Percentiles rank a stretch among this genome's conserved stretches.
Evolutionary conservation across 2,113 vertebrate species (phyloP).

Genomic region (Petaurus breviceps): DNA sequence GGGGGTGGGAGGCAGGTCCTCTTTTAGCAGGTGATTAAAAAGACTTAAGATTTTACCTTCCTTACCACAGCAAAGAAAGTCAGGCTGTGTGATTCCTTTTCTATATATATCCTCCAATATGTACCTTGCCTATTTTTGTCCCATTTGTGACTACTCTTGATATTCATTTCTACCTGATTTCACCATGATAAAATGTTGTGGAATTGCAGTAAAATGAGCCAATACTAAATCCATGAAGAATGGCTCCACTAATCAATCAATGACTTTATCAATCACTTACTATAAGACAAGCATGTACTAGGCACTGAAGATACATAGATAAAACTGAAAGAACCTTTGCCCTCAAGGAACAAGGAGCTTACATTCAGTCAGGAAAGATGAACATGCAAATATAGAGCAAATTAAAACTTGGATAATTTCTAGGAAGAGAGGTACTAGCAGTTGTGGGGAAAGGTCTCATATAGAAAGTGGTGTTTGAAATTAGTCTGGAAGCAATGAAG

Average conservation of each 20-base stretch:
- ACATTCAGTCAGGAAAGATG: neutral
- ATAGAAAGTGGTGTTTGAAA: neutral
- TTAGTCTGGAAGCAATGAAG: neutral
- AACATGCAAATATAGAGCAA: neutral
- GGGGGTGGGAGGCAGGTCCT: neutral
- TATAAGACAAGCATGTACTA: neutral
- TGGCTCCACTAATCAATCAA: neutral
- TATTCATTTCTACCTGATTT: neutral
- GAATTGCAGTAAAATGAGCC: neutral
- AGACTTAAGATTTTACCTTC: neutral
- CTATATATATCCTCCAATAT: neutral
- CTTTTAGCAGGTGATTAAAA: neutral
- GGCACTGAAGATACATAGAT: neutral
- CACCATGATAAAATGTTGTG: neutral
- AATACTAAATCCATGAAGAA: neutral
- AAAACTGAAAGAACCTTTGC: neutral
- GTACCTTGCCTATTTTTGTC: constrained; percentile 12
- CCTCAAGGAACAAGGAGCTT: neutral
- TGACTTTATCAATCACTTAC: neutral
- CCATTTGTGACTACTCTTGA: neutral
- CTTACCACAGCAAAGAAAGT: constrained; percentile 5
- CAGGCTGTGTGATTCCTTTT: neutral
- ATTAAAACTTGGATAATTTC: neutral
- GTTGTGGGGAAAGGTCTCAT: neutral
- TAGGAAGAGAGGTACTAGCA: neutral